These are phyloP conservation scores for Ictidomys tridecemlineatus DNA, from an alignment of 2,113 vertebrate species.

Conservation along the genomic window DNA sequence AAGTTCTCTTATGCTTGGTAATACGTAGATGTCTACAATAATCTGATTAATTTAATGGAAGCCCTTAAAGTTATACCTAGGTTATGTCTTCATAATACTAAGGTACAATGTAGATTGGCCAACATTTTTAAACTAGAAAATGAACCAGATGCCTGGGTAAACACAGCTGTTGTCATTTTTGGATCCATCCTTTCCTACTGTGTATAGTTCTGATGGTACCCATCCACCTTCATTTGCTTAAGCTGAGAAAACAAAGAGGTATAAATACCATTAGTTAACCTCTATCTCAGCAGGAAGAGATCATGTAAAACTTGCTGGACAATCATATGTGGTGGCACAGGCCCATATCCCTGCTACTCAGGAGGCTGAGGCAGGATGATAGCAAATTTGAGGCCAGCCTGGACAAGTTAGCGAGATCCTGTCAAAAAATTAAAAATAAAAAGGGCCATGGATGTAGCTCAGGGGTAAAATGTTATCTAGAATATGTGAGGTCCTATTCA, in stretches of 20 bases:
- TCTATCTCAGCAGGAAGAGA: conserved; percentile 6
- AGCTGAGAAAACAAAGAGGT: neutral
- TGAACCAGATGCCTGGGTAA: neutral
- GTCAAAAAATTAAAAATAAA: neutral
- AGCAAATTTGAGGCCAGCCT: neutral
- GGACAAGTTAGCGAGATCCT: neutral
- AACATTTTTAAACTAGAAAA: conserved; percentile 23
- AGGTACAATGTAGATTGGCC: neutral
- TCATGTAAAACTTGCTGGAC: neutral
- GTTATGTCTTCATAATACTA: neutral
- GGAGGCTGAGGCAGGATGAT: neutral
- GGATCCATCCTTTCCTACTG: neutral
- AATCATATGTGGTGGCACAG: neutral
- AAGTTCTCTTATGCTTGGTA: conserved; percentile 49
- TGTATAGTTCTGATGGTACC: neutral
- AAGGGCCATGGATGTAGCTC: neutral
- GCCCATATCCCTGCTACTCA: neutral
- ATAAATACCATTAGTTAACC: neutral
- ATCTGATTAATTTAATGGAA: conserved; percentile 22
- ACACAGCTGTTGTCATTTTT: conserved; percentile 4
- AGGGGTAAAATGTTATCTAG: neutral
- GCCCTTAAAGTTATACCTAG: conserved; percentile 8
- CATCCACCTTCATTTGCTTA: conserved; percentile 12
- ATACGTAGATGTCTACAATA: neutral
- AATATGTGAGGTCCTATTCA: neutral